These are phyloP conservation scores for Edolisoma coerulescens DNA, from an alignment of 2,113 vertebrate genomes.

Conservation along the genomic window DNA sequence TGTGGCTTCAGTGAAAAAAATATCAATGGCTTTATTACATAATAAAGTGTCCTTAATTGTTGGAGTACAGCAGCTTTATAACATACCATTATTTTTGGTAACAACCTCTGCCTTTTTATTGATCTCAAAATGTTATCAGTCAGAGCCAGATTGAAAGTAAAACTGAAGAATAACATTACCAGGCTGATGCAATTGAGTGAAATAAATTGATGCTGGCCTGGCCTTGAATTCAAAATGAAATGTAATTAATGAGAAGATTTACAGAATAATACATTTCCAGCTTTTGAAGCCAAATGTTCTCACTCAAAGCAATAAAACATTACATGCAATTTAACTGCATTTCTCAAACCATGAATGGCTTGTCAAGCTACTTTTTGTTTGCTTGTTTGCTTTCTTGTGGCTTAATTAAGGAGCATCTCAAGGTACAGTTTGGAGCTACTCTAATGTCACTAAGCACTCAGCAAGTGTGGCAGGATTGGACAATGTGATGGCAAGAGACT, in stretches of 20 bases:
- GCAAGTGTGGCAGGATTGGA: background rate
- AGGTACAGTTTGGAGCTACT: background rate
- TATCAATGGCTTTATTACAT: constrained; percentile 53
- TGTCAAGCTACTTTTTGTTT: background rate
- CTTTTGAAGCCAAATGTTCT: constrained; percentile 34
- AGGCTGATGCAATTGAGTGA: background rate
- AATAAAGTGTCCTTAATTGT: constrained; percentile 75
- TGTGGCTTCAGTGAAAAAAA: constrained; percentile 43
- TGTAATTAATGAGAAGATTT: constrained; percentile 46
- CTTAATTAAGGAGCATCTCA: constrained; percentile 8
- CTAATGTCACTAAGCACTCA: background rate
- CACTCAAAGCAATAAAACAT: background rate
- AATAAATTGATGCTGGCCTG: constrained; percentile 21
- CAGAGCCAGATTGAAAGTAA: constrained; percentile 58
- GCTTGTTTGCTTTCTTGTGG: background rate
- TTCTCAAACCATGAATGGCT: background rate
- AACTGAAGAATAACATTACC: constrained; percentile 43
- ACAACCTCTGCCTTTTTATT: constrained; percentile 54
- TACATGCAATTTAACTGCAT: background rate
- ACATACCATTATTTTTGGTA: constrained; percentile 65
- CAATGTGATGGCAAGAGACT: background rate
- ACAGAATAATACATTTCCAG: background rate
- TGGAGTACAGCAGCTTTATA: constrained; percentile 68
- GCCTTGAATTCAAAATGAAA: constrained; percentile 40
- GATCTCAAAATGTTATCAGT: constrained; percentile 67